phyloP scores from a whole-genome alignment of 2,888 invertebrate genomes.

The Hemistola chrysoprasaria region DNA sequence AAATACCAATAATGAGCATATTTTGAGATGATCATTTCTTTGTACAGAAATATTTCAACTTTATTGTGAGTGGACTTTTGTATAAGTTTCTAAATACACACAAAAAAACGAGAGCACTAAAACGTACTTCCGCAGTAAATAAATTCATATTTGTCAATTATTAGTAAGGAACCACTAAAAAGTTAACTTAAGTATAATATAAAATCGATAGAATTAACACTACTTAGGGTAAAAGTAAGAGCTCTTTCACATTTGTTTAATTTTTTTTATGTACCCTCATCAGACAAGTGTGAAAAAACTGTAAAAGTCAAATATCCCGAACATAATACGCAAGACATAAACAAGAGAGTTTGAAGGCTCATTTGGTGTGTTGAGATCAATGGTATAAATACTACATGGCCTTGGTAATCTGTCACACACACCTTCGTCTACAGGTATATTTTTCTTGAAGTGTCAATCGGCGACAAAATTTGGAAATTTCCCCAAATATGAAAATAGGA shows the following conservation, averaged over 20 bases:
- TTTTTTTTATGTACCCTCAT: too few species aligned
- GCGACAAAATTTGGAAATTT: too few species aligned
- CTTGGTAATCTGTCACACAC: conserved; percentile 15
- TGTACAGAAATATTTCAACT: neutral
- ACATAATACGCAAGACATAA: conserved; percentile 17
- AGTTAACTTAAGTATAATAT: conserved; percentile 8
- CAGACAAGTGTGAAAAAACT: neutral
- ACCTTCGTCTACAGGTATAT: neutral
- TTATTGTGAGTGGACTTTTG: conserved; percentile 8
- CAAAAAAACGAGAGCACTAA: conserved; percentile 49
- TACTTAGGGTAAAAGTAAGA: conserved; percentile 4
- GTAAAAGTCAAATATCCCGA: conserved; percentile 2
- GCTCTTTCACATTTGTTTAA: neutral
- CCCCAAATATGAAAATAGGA: too few species aligned
- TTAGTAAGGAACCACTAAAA: conserved; percentile 9
- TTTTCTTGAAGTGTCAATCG: too few species aligned
- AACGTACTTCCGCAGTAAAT: conserved; percentile 43
- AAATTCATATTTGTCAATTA: conserved; percentile 20
- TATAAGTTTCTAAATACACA: conserved; percentile 17
- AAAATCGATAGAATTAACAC: conserved; percentile 9
- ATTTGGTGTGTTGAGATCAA: conserved; percentile 60
- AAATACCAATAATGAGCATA: too few species aligned
- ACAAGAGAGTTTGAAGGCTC: conserved; percentile 41
- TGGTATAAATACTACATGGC: conserved; percentile 26
- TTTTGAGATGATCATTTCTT: too few species aligned